phyloP scores from a whole-genome alignment of 2,797 vertebrate species.

The Urophycis tenuis region DNA sequence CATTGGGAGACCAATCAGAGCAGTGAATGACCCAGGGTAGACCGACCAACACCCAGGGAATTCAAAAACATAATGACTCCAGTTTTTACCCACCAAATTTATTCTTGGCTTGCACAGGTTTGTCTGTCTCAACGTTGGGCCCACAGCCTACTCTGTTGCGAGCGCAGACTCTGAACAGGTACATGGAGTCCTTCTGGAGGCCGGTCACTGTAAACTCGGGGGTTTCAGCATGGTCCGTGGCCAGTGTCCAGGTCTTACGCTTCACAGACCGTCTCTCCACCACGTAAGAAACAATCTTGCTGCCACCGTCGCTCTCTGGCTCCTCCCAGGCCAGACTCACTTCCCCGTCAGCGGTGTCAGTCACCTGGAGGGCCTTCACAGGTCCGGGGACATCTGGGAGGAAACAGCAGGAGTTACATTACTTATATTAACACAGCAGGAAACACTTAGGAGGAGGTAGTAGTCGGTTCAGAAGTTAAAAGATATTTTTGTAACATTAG shows the following conservation, averaged over 20 bases:
- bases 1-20: background rate
- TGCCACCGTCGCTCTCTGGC: slow-evolving; percentile 89
- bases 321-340: slow-evolving; percentile 94
- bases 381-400: slow-evolving; percentile 88
- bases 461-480: background rate
- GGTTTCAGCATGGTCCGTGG: slow-evolving; percentile 82
- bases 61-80: background rate
- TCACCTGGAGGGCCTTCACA: slow-evolving; percentile 89
- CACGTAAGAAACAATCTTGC: slow-evolving; percentile 86
- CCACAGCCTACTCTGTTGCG: slow-evolving; percentile 91
- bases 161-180: slow-evolving; percentile 94
- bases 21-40: background rate
- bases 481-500: background rate
- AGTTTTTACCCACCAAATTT: slow-evolving; percentile 81
- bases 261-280: slow-evolving; percentile 91
- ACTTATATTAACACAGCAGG: background rate
- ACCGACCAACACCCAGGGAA: background rate
- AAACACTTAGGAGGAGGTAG: no score
- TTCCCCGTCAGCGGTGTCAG: slow-evolving; percentile 91
- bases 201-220: slow-evolving; percentile 91
- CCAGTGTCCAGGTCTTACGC: slow-evolving; percentile 94
- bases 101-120: slow-evolving; percentile 91
- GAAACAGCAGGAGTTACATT: background rate
- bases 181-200: slow-evolving; percentile 87
- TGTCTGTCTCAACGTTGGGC: slow-evolving; percentile 86